Evolutionary conservation across 2,113 vertebrate genomes (phyloP).

Genomic region (Xenotilapia longispinis): DNA sequence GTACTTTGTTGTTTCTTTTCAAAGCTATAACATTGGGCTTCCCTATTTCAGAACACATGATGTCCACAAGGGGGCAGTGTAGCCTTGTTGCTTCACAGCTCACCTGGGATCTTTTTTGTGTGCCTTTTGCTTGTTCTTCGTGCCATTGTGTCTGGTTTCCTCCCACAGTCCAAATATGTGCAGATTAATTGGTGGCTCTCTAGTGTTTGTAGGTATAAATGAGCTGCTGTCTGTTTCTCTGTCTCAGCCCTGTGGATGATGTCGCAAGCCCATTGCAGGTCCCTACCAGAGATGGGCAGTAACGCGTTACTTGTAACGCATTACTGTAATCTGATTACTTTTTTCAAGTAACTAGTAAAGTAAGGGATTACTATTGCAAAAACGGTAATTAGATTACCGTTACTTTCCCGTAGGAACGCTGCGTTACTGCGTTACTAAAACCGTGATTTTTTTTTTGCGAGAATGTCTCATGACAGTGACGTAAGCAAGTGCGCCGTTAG

Average conservation of each 20-base stretch:
- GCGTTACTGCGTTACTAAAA: too few species aligned
- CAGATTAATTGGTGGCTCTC: neutral
- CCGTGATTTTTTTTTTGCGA: too few species aligned
- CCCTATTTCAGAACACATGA: neutral
- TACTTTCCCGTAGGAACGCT: too few species aligned
- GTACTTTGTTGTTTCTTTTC: neutral
- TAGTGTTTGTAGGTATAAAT: neutral
- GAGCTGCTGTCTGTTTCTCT: neutral
- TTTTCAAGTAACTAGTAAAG: too few species aligned
- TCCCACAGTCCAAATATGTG: neutral
- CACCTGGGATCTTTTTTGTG: neutral
- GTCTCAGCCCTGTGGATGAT: neutral
- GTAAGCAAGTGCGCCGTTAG: too few species aligned
- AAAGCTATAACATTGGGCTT: neutral
- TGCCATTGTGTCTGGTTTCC: neutral
- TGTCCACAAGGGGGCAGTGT: neutral
- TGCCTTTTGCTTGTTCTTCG: neutral
- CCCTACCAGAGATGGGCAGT: too few species aligned
- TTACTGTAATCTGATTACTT: too few species aligned
- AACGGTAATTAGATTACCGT: too few species aligned
- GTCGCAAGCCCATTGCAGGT: neutral
- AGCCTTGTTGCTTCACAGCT: neutral
- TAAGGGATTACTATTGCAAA: too few species aligned
- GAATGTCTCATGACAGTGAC: too few species aligned
- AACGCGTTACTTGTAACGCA: too few species aligned